phyloP scores from a whole-genome alignment of 2,888 invertebrate genomes.

The Torymus auratus region DNA sequence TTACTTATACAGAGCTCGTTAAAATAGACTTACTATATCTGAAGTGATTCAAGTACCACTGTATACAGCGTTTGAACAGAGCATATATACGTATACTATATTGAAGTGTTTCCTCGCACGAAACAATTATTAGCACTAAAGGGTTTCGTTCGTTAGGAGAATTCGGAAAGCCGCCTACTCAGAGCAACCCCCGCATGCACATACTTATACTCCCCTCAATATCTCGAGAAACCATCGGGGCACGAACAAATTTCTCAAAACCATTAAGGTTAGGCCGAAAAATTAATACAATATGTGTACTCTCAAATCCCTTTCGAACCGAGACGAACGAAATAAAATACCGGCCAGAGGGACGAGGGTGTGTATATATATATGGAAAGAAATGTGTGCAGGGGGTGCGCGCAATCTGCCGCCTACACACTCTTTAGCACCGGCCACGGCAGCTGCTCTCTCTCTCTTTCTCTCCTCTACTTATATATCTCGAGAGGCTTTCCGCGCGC shows the following conservation, averaged over 20 bases:
- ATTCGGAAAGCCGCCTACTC: no score
- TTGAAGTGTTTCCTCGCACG: no score
- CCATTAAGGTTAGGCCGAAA: background rate
- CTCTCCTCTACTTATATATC: constrained; percentile 51
- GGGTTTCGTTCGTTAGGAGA: no score
- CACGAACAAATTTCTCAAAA: constrained; percentile 20
- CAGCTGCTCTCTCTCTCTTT: constrained; percentile 69
- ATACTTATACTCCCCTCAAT: no score
- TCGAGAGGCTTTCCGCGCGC: constrained; percentile 48
- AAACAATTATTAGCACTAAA: no score
- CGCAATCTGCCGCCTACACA: constrained; percentile 70
- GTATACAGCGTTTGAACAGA: no score
- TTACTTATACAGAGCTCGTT: no score
- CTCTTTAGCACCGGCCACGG: constrained; percentile 66
- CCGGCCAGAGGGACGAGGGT: background rate
- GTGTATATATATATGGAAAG: background rate
- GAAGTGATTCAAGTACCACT: no score
- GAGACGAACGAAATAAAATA: constrained; percentile 1
- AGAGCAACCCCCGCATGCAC: no score
- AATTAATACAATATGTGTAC: constrained; percentile 6
- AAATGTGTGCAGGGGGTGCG: constrained; percentile 60
- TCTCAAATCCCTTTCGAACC: background rate
- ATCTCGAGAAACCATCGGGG: constrained; percentile 1
- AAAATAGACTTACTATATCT: no score
- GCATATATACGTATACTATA: no score